Conservation (phyloP, 2,888 invertebrate species). For the Xylota segnis region DNA sequence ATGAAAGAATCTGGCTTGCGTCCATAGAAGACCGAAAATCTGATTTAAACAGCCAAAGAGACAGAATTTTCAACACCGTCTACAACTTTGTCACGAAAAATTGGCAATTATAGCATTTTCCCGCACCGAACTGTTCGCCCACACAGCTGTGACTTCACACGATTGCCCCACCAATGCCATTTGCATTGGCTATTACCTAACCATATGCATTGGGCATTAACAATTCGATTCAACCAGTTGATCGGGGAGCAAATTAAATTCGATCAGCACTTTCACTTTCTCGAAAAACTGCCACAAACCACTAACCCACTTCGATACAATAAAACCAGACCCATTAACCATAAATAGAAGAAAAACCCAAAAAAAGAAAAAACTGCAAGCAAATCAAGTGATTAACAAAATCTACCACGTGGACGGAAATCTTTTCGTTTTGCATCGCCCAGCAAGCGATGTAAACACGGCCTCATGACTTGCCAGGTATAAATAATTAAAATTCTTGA, state of each 20-base stretch:
- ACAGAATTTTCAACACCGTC: no score
- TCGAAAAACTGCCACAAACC: slow-evolving; percentile 13
- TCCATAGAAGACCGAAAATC: no score
- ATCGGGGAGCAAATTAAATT: slow-evolving; percentile 26
- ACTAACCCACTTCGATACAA: slow-evolving; percentile 53
- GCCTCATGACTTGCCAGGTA: background rate
- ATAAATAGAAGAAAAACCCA: background rate
- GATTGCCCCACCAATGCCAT: background rate
- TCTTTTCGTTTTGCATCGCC: slow-evolving; percentile 11
- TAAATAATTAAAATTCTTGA: slow-evolving; percentile 32
- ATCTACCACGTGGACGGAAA: slow-evolving; percentile 81
- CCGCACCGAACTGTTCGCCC: background rate
- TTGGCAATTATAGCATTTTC: background rate
- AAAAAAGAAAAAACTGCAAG: slow-evolving; percentile 22
- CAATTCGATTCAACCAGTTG: slow-evolving; percentile 61
- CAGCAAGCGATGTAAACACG: slow-evolving; percentile 40
- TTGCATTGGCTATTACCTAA: slow-evolving; percentile 54
- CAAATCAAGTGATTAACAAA: slow-evolving; percentile 66
- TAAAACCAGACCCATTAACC: background rate
- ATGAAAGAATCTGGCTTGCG: background rate
- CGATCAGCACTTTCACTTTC: slow-evolving; percentile 68
- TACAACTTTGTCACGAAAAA: no score
- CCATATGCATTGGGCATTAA: slow-evolving; percentile 39
- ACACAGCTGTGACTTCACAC: background rate
- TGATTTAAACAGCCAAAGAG: no score